phyloP scores from a whole-genome alignment of 2,888 invertebrate species.

The Adela reaumurella region DNA sequence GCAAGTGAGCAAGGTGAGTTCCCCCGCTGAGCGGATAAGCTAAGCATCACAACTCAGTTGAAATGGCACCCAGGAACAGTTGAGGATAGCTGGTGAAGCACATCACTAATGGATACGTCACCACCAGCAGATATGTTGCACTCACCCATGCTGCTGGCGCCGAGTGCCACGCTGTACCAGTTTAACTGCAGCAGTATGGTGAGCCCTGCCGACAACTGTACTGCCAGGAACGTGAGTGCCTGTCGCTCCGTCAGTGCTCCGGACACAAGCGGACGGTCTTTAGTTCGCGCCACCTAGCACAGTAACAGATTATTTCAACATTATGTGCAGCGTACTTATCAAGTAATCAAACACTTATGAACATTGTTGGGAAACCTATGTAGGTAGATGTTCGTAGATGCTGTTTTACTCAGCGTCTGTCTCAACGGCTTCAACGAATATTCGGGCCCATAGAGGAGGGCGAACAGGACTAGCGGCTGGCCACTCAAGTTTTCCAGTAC shows the following conservation, averaged over 20 bases:
- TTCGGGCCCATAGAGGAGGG: too few species aligned
- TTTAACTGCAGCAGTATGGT: conserved; percentile 87
- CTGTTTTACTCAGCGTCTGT: too few species aligned
- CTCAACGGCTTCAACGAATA: too few species aligned
- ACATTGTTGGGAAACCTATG: too few species aligned
- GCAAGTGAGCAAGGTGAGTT: conserved; percentile 66
- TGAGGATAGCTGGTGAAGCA: conserved; percentile 96
- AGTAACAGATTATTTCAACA: too few species aligned
- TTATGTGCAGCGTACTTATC: too few species aligned
- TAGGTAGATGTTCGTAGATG: too few species aligned
- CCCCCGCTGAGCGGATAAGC: conserved; percentile 83
- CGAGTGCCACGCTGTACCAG: conserved; percentile 77
- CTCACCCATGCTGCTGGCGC: conserved; percentile 74
- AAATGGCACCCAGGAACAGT: conserved; percentile 90
- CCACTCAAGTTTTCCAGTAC: too few species aligned
- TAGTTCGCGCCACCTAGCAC: conserved; percentile 88
- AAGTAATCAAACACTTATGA: too few species aligned
- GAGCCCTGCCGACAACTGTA: conserved; percentile 78
- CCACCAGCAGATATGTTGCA: conserved; percentile 62
- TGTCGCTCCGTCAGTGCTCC: conserved; percentile 71
- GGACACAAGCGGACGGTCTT: conserved; percentile 78
- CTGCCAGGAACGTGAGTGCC: conserved; percentile 77
- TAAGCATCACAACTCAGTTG: conserved; percentile 95
- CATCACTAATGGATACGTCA: conserved; percentile 92
- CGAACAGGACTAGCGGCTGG: too few species aligned